Base-by-base conservation (phyloP, 2,797 vertebrate genomes). In the Megaceryle alcyon region DNA sequence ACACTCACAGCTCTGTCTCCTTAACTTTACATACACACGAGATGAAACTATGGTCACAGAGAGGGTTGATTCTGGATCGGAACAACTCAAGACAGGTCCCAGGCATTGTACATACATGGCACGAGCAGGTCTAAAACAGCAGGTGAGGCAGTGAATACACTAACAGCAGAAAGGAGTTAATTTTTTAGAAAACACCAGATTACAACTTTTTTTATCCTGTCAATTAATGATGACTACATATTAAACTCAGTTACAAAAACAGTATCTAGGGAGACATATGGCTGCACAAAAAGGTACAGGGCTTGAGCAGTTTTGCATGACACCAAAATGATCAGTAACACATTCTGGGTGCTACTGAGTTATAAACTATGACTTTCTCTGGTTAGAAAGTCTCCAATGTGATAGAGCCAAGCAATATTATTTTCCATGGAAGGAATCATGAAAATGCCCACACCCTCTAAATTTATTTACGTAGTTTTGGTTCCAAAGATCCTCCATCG, bases 241-340 rank as follows among this genome's bases (percentile, higher is more conserved):
- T 56, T 75, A 91, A 86, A 70, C 21, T 63, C 28, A n/a, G 48
- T 73, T 70, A 51, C 72, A 84, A 54, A 90, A 83, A 33, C 9
- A 17, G 66, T 35, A 76, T 18, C 63, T 73, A 77, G 53, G 63
- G 33, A 80, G 69, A 63, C 60, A 22, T 0, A 14, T 0, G 2
- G 76, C 93, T 86, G 66, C 37, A 77, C 59, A 56, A 63, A 87
- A 70, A 91, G 69, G 82, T 31, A 81, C 3, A 63, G 48, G 4
- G 20, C 70, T 84, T 70, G 80, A 53, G 85, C 2, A 7, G 70
- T 46, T 92, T 39, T 60, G 73, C 44, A 23, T 26, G 63, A 73
- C 84, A 91, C 43, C 80, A 94, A 88, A 86, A 93, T 33, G 51
- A 87, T 57, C 78, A 54, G 66, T 31, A 69, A 66, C 26, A 23